Conservation (phyloP, 2,797 vertebrate species). For the Bovichtus variegatus region DNA sequence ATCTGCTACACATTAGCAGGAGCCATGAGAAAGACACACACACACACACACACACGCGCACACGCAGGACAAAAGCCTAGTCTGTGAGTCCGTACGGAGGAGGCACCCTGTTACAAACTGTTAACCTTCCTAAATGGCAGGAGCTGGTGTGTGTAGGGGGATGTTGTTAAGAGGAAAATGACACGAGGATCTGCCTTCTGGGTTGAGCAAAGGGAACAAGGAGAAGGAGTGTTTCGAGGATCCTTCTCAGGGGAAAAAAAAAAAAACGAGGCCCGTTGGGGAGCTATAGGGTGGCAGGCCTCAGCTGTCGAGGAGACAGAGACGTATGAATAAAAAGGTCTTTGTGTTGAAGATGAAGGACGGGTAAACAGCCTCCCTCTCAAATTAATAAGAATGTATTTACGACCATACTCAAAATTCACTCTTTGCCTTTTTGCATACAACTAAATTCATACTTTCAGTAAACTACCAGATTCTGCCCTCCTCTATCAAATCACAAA, state of each 20-base stretch:
- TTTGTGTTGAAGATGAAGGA: slow-evolving; percentile 25
- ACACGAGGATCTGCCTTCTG: slow-evolving; percentile 69
- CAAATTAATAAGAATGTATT: slow-evolving; percentile 1
- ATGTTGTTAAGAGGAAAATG: slow-evolving; percentile 65
- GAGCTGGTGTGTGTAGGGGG: slow-evolving; percentile 55
- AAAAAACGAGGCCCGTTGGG: slow-evolving; percentile 65
- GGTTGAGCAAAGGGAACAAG: slow-evolving; percentile 65
- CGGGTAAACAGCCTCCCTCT: slow-evolving; percentile 1
- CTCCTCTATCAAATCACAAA: slow-evolving; percentile 38
- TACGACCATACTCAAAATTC: background rate
- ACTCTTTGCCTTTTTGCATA: background rate
- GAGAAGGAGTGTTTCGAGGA: slow-evolving; percentile 69
- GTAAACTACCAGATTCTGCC: background rate
- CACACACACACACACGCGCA: slow-evolving; percentile 7
- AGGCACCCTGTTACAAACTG: slow-evolving; percentile 75
- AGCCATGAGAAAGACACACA: slow-evolving; percentile 60
- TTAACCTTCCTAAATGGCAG: slow-evolving; percentile 76
- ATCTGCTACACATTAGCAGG: slow-evolving; percentile 84
- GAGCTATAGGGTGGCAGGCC: slow-evolving; percentile 45
- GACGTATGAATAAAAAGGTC: slow-evolving; percentile 37
- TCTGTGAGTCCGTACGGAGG: slow-evolving; percentile 70
- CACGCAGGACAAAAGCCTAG: slow-evolving; percentile 71
- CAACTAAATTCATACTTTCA: background rate
- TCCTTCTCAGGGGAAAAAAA: slow-evolving; percentile 63
- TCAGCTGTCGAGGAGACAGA: slow-evolving; percentile 56